Percentiles rank a stretch among this genome's conserved stretches.
These are phyloP conservation scores for Tethea ocularis DNA, from an alignment of 2,888 invertebrate genomes.

Conservation along the genomic window DNA sequence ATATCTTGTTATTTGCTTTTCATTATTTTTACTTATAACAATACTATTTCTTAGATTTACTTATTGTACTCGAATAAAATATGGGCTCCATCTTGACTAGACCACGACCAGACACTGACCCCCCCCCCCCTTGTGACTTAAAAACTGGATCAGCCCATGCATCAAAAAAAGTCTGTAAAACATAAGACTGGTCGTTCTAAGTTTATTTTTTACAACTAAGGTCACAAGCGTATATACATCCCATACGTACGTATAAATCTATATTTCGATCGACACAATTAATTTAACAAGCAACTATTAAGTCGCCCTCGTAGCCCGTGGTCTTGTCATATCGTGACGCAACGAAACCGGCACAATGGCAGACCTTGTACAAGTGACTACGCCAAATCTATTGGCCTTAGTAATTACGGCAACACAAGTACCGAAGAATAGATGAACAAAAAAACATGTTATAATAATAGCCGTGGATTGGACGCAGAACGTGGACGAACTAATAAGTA, in stretches of 20 bases:
- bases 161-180: no score
- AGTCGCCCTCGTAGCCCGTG: conserved; percentile 47
- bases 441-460: conserved; percentile 56
- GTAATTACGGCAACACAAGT: conserved; percentile 55
- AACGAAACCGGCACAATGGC: conserved; percentile 58
- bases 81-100: no score
- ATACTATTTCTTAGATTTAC: no score
- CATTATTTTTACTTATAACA: no score
- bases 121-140: no score
- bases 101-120: no score
- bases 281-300: conserved; percentile 60
- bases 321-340: conserved; percentile 52
- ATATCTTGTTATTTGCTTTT: no score
- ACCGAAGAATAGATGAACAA: conserved; percentile 49
- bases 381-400: conserved; percentile 46
- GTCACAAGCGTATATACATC: neutral
- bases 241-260: conserved; percentile 14
- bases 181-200: neutral
- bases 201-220: neutral
- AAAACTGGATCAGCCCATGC: no score
- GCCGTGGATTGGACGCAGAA: conserved; percentile 35
- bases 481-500: conserved; percentile 14
- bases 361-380: conserved; percentile 60
- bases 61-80: no score
- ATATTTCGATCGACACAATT: conserved; percentile 34